Evolutionary conservation across 2,888 invertebrate species (phyloP).

Genomic region (Gandaritis pyraliata): DNA sequence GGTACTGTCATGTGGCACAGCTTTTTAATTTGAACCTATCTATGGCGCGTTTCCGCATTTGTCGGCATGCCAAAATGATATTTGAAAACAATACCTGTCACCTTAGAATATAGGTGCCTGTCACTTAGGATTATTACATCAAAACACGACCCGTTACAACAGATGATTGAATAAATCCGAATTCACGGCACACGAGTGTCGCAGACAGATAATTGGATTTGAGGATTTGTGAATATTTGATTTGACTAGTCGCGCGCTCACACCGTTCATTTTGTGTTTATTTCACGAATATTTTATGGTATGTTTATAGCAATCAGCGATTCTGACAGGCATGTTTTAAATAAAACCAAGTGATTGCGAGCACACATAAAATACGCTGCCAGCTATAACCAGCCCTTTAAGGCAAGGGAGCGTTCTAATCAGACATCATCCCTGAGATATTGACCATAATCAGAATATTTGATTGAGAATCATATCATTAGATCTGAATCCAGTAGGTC

Average conservation of each 20-base stretch:
- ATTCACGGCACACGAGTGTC: slow-evolving; percentile 36
- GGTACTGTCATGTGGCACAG: too few relatives aligned
- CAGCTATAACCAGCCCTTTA: too few relatives aligned
- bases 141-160: slow-evolving; percentile 15
- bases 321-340: not conserved
- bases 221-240: slow-evolving; percentile 51
- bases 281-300: slow-evolving; percentile 18
- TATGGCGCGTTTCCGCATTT: too few relatives aligned
- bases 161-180: slow-evolving; percentile 24
- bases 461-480: slow-evolving; percentile 5
- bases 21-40: too few relatives aligned
- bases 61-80: too few relatives aligned
- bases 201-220: slow-evolving; percentile 51
- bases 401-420: too few relatives aligned
- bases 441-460: slow-evolving; percentile 1
- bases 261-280: slow-evolving; percentile 30
- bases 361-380: too few relatives aligned
- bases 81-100: too few relatives aligned
- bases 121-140: slow-evolving; percentile 14
- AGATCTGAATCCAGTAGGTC: slow-evolving; percentile 32
- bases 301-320: not conserved
- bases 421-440: not conserved
- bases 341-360: not conserved
- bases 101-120: too few relatives aligned
- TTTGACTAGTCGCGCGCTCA: slow-evolving; percentile 33